A percentile compares a stretch with the other conserved stretches of the same genome.
These are phyloP conservation scores for Bombycilla garrulus DNA, from an alignment of 2,113 vertebrate species.

Conservation along the genomic window DNA sequence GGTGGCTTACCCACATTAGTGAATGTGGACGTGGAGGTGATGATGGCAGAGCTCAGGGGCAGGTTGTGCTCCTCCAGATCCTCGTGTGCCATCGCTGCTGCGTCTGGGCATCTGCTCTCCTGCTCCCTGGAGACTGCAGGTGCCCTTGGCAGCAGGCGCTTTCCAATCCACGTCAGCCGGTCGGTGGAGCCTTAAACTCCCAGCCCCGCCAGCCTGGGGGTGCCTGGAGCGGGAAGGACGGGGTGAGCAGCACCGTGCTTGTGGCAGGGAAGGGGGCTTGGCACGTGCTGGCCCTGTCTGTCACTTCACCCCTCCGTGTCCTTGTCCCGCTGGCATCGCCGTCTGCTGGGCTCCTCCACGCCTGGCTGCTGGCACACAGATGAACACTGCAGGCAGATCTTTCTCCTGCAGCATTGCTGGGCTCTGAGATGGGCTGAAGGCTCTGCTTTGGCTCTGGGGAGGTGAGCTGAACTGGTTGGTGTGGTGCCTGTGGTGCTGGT, in stretches of 20 bases:
- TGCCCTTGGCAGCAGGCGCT: neutral
- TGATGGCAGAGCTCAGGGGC: neutral
- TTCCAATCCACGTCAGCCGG: neutral
- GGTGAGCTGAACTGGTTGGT: too few relatives aligned
- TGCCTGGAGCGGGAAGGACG: neutral
- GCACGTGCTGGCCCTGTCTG: neutral
- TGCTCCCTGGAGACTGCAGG: neutral
- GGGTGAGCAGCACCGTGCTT: accelerated
- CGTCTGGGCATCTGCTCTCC: neutral
- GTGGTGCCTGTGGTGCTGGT: too few relatives aligned
- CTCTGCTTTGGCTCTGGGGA: accelerated
- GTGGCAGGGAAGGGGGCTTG: neutral
- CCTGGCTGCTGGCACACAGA: neutral
- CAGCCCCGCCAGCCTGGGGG: accelerated
- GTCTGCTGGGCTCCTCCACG: neutral
- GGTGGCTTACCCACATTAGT: neutral
- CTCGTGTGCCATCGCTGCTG: neutral
- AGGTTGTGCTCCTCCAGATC: neutral
- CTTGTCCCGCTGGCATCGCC: accelerated
- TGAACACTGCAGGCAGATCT: neutral
- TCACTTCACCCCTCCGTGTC: accelerated
- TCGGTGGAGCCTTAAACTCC: neutral
- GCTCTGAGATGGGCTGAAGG: neutral
- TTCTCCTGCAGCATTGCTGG: neutral
- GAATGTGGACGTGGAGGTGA: accelerated